These are phyloP conservation scores for Laothoe populi DNA, from an alignment of 2,888 invertebrate species.

Conservation along the genomic window DNA sequence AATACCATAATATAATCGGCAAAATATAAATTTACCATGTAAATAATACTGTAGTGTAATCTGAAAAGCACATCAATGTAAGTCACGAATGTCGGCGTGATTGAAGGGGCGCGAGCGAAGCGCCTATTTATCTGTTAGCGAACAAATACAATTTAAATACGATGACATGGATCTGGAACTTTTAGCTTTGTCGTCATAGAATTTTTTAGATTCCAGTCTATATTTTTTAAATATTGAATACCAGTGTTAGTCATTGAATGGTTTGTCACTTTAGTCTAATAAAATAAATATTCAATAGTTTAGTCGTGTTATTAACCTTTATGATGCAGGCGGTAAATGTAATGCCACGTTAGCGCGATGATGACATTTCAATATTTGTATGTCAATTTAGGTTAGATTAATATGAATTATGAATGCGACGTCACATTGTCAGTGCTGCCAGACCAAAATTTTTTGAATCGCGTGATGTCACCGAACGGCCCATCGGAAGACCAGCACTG, in stretches of 20 bases:
- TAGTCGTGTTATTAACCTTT: background rate
- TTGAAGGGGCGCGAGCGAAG: conserved; percentile 61
- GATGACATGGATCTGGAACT: conserved; percentile 30
- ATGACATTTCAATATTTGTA: no score
- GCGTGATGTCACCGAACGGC: no score
- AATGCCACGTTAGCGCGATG: no score
- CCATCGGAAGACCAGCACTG: no score
- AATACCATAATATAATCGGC: conserved; percentile 27
- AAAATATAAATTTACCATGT: conserved; percentile 56
- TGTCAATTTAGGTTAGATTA: no score
- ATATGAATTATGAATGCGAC: no score
- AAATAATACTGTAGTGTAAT: conserved; percentile 71
- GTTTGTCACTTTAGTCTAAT: no score
- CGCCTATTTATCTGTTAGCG: conserved; percentile 61
- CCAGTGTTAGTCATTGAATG: background rate
- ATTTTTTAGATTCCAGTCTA: background rate
- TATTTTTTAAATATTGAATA: background rate
- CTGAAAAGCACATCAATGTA: conserved; percentile 66
- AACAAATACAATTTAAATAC: conserved; percentile 52
- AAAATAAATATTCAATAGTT: background rate
- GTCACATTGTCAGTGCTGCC: no score
- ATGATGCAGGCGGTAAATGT: no score
- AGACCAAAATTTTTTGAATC: no score
- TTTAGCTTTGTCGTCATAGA: background rate
- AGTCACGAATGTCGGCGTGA: conserved; percentile 72